These are phyloP conservation scores for Stichopus horrens DNA, from an alignment of 53 echinoderm and acorn worm genomes.

Conservation along the genomic window DNA sequence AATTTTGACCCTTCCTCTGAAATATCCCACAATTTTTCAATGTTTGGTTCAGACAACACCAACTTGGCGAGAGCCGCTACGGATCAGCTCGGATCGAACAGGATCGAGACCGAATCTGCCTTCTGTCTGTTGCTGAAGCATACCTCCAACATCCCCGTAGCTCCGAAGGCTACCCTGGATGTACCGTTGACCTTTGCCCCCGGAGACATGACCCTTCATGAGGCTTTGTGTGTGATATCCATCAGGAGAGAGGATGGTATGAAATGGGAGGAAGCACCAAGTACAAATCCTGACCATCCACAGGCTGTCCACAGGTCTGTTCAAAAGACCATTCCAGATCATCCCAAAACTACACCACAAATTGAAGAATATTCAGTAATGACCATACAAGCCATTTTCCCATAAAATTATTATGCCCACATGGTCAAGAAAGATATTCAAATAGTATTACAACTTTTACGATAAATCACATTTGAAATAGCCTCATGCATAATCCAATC, in stretches of 20 bases:
- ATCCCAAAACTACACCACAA: too few relatives aligned
- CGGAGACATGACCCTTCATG: conserved; percentile 85
- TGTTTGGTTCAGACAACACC: conserved; percentile 71
- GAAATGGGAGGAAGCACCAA: conserved; percentile 71
- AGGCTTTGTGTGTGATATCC: conserved; percentile 84
- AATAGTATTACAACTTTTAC: too few relatives aligned
- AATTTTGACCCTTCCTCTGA: not conserved
- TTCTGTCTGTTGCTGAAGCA: conserved; percentile 97
- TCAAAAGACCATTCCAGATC: too few relatives aligned
- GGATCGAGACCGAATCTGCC: conserved; percentile 86
- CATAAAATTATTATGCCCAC: too few relatives aligned
- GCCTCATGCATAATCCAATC: too few relatives aligned
- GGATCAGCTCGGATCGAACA: conserved; percentile 69
- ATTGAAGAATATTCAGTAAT: too few relatives aligned
- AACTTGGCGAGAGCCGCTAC: conserved; percentile 58
- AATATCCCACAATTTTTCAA: not conserved
- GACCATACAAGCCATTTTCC: too few relatives aligned
- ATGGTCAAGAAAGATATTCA: too few relatives aligned
- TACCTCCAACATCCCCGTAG: conserved; percentile 71
- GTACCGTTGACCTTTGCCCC: conserved; percentile 94
- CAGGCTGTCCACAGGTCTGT: conserved; percentile 47
- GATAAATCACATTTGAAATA: too few relatives aligned
- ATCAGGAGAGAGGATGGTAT: conserved; percentile 69
- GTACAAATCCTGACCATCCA: conserved; percentile 78
- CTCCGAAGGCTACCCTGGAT: conserved; percentile 87